Percentiles rank a stretch among this genome's conserved stretches.
These are phyloP conservation scores for Daphoenositta chrysoptera DNA, from an alignment of 2,113 vertebrate genomes.

Conservation along the genomic window DNA sequence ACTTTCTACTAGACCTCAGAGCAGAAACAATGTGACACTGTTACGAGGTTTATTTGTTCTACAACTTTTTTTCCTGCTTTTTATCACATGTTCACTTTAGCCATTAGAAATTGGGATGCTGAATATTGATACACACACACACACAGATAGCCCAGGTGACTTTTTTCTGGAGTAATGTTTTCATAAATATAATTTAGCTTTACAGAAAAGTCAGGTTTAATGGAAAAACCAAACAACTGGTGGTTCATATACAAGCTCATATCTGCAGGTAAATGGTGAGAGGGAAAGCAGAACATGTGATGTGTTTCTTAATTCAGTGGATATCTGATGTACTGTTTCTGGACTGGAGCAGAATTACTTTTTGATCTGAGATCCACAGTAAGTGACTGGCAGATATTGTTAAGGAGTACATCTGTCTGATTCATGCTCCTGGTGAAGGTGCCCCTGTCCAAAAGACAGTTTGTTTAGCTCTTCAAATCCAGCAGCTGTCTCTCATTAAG, in stretches of 20 bases:
- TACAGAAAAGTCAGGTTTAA: not conserved
- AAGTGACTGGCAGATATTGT: not conserved
- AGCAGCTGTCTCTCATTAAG: not conserved
- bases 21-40: not conserved
- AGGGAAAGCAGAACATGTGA: not conserved
- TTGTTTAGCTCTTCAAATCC: not conserved
- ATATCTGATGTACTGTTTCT: not conserved
- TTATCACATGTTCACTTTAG: not conserved
- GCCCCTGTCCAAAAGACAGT: not conserved
- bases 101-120: not conserved
- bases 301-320: fast-evolving
- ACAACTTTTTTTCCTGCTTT: not conserved
- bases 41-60: not conserved
- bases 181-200: not conserved
- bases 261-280: not conserved
- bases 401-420: not conserved
- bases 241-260: not conserved
- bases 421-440: not conserved
- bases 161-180: not conserved
- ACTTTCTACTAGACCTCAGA: not conserved
- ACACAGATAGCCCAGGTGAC: not conserved
- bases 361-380: not conserved
- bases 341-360: not conserved
- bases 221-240: not conserved
- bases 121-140: fast-evolving